These are phyloP conservation scores for Monodelphis domestica DNA, from an alignment of 2,797 vertebrate species.

Conservation along the genomic window DNA sequence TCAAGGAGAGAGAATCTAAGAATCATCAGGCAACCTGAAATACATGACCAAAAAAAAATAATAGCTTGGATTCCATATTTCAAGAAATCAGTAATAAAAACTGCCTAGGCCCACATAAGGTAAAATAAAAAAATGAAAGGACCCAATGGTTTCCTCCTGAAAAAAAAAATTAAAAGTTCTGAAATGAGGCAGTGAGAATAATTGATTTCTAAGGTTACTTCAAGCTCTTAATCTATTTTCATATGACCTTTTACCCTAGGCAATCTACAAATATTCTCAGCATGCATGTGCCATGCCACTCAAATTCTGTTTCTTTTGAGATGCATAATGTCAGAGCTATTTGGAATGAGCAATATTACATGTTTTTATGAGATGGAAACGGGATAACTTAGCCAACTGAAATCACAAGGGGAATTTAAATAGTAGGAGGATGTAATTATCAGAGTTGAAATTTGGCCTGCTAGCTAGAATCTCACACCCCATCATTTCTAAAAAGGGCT, in stretches of 20 bases:
- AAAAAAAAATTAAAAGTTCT: not conserved
- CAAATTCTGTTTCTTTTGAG: not conserved
- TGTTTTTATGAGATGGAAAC: not conserved
- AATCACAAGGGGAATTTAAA: not conserved
- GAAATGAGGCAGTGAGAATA: not conserved
- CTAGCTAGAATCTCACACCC: not conserved
- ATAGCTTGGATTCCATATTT: not conserved
- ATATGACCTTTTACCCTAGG: not conserved
- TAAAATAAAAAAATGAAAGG: not conserved
- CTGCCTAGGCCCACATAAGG: not conserved
- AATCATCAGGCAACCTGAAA: not conserved
- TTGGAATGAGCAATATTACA: not conserved
- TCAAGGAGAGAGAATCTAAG: not conserved
- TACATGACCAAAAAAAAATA: not conserved
- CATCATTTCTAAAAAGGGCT: not conserved
- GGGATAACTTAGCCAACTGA: not conserved
- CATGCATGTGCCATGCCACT: not conserved
- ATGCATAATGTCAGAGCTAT: not conserved
- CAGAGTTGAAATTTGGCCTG: not conserved
- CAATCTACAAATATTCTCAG: not conserved
- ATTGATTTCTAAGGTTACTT: not conserved
- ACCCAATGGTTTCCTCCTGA: not conserved
- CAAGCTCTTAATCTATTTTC: not conserved
- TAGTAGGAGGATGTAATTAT: not conserved
- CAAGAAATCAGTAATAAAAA: not conserved